These are phyloP conservation scores for Synchiropus splendidus DNA, from an alignment of 2,113 vertebrate genomes.

Conservation along the genomic window DNA sequence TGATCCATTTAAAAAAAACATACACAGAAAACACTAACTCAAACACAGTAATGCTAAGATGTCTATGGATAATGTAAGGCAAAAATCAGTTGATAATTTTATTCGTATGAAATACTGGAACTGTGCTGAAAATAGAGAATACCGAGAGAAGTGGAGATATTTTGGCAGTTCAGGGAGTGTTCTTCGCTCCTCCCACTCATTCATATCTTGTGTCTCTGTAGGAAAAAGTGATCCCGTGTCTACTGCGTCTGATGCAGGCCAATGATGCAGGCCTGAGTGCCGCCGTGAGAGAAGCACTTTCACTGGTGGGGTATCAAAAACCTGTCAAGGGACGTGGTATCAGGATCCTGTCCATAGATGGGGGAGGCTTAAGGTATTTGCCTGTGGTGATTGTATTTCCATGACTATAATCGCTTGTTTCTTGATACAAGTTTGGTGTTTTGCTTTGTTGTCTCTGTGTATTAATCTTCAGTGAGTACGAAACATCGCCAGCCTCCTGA, in stretches of 20 bases:
- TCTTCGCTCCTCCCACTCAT: no score
- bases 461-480: not conserved
- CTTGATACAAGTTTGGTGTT: not conserved
- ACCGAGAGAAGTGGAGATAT: no score
- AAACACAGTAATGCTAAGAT: no score
- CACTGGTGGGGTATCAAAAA: constrained; percentile 81
- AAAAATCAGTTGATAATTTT: no score
- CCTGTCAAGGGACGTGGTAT: constrained; percentile 85
- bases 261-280: constrained; percentile 79
- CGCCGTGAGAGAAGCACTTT: constrained; percentile 82
- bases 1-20: no score
- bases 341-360: constrained; percentile 84
- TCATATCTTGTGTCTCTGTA: constrained; percentile 30
- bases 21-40: no score
- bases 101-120: no score
- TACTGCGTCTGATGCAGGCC: constrained; percentile 78
- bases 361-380: constrained; percentile 73
- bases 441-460: not conserved
- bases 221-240: constrained; percentile 83
- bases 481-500: not conserved
- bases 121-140: no score
- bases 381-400: not conserved
- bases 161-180: no score
- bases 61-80: no score
- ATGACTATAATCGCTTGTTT: no score